Evolutionary conservation across 2,797 vertebrate genomes (phyloP), one percentile per base, ranked within the genome.

Genomic region (Rhyacichthys aspro): DNA sequence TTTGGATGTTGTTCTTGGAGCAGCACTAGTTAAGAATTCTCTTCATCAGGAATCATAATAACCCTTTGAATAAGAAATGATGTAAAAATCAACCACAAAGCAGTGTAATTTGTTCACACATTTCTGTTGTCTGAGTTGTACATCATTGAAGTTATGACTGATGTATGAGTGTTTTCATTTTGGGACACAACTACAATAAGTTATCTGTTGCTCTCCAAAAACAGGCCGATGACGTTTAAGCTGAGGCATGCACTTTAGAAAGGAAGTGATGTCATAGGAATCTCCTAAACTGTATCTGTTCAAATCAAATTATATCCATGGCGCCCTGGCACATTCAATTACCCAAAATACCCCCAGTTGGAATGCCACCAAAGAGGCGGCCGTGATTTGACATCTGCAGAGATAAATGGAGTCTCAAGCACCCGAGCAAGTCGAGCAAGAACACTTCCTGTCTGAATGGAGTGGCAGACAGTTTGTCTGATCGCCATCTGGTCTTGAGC

Each of bases 261-360:
- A 79, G 86, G 86, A 89, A 86, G 88, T 89, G 89, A 90, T 90
- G 88, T 92, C 90, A 91, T 70, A 52, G 49, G 59, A 61, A 69
- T 69, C 70, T 67, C 74, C 83, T 88, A 89, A 92, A 87, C 75
- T 63, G 78, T 85, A 87, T 88, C 82, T 84, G 76, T 86, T 75
- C 72, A 89, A 91, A 91, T 91, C 75, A 62, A 90, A 91, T 90
- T 91, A 91, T 65, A 84, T 77, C 78, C 65, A 67, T 49, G 81
- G 84, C 79, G 76, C 83, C 82, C 74, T 78, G 85, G 83, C 84
- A 87, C 89, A 88, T 81, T 84, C 74, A 86, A 83, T 84, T 79
- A 83, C 76, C 78, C 74, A 5, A 91, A 91, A 87, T 79, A 79
- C 76, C 82, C 76, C 54, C 55, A 50, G 70, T 70, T 55, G 17